Evolutionary conservation across 2,113 vertebrate genomes (phyloP).

Genomic region (Grammomys surdaster): DNA sequence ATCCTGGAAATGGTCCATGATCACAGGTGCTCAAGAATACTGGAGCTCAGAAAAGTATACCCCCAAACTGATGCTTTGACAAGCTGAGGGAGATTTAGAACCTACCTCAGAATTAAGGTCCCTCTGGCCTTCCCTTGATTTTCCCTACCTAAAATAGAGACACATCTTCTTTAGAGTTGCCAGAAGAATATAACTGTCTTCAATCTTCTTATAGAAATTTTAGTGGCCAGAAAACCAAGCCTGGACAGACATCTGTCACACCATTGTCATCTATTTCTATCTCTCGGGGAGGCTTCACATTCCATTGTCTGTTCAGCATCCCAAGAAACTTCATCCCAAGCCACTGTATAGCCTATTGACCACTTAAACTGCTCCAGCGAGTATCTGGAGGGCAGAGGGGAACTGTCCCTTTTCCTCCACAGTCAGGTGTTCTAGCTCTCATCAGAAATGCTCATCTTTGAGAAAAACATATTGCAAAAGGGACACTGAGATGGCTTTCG

Average conservation of each 20-base stretch:
- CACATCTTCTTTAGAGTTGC: neutral
- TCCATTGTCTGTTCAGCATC: neutral
- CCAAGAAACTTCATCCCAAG: neutral
- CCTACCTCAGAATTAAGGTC: neutral
- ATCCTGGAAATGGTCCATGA: neutral
- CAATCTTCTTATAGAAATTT: neutral
- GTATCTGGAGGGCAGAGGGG: neutral
- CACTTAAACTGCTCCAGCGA: neutral
- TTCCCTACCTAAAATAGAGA: neutral
- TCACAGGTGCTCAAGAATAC: neutral
- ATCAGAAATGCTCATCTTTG: neutral
- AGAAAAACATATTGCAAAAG: neutral
- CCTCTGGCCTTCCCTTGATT: neutral
- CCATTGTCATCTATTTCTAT: neutral
- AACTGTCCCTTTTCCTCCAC: neutral
- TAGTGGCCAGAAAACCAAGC: neutral
- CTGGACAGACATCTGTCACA: neutral
- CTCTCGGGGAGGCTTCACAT: too few species aligned
- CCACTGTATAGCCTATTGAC: neutral
- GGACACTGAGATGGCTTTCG: neutral
- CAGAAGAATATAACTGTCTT: neutral
- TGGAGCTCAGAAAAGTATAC: neutral
- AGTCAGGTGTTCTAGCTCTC: neutral
- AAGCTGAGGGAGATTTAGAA: neutral
- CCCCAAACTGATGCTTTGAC: neutral